A percentile compares a stretch with the other conserved stretches of the same genome.
Conservation (phyloP, 37 sponge, comb jelly and placozoan species). For the Spongia lamella region DNA sequence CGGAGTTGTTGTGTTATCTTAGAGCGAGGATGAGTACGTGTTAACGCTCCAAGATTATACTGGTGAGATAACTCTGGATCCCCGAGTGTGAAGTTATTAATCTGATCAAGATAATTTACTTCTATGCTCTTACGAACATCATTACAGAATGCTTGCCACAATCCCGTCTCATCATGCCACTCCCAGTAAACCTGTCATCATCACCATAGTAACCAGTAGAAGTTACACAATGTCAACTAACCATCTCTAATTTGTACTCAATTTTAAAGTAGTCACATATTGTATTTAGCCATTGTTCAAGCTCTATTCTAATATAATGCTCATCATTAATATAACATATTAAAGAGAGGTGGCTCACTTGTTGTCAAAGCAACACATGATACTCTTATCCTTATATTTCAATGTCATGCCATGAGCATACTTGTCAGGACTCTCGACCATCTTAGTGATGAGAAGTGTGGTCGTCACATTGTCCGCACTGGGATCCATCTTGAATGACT, state of each 20-base stretch:
- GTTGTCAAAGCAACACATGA: slow-evolving; percentile 31
- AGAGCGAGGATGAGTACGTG: slow-evolving; percentile 41
- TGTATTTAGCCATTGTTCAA: slow-evolving; percentile 27
- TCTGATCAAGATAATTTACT: slow-evolving; percentile 37
- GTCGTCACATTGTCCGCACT: no score
- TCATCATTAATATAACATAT: background rate
- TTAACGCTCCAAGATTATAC: slow-evolving; percentile 55
- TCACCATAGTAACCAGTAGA: background rate
- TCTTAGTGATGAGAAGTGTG: slow-evolving; percentile 17
- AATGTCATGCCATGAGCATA: slow-evolving; percentile 56
- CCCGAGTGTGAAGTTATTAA: slow-evolving; percentile 38
- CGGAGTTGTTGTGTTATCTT: slow-evolving; percentile 64
- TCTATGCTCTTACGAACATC: slow-evolving; percentile 45
- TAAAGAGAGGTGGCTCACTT: slow-evolving; percentile 32
- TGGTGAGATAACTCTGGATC: slow-evolving; percentile 24
- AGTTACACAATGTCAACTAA: slow-evolving; percentile 1
- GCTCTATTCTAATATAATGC: slow-evolving; percentile 5
- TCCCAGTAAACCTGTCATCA: slow-evolving; percentile 81
- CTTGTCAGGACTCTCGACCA: slow-evolving; percentile 55
- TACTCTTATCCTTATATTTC: slow-evolving; percentile 41
- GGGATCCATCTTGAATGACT: no score
- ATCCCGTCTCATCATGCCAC: slow-evolving; percentile 58
- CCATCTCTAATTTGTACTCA: slow-evolving; percentile 37
- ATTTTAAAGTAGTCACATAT: slow-evolving; percentile 15
- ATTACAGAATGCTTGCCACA: slow-evolving; percentile 66